phyloP scores from a whole-genome alignment of 1,140 invertebrate species.

The Papilio polytes region DNA sequence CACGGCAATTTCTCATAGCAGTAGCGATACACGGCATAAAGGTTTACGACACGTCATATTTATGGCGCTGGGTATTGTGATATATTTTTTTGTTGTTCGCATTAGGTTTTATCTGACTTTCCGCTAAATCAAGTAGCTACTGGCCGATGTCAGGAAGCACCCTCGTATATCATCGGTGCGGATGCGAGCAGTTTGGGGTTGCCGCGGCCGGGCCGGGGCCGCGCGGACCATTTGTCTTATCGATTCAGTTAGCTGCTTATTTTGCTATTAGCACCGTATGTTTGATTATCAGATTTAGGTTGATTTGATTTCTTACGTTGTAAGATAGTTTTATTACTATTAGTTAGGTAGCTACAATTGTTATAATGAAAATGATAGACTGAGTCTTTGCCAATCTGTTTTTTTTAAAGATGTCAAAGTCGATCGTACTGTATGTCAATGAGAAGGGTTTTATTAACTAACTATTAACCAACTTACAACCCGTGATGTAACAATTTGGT shows the following conservation, averaged over 20 bases:
- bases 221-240: conserved; percentile 71
- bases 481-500: neutral
- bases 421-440: too few relatives aligned
- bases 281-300: conserved; percentile 11
- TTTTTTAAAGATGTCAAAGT: neutral
- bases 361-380: neutral
- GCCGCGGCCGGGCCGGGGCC: conserved; percentile 65
- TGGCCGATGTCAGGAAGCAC: conserved; percentile 82
- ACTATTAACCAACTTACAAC: neutral
- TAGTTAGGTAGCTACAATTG: neutral
- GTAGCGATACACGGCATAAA: conserved; percentile 79
- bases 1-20: conserved; percentile 78
- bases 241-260: conserved; percentile 52
- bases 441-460: neutral
- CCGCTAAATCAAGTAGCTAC: conserved; percentile 84
- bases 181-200: conserved; percentile 79
- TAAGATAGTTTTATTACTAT: neutral
- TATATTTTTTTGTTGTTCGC: conserved; percentile 83
- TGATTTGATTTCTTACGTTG: neutral
- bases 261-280: conserved; percentile 46
- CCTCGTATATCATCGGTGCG: conserved; percentile 77
- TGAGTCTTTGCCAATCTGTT: neutral
- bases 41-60: conserved; percentile 83
- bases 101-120: conserved; percentile 84
- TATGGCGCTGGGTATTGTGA: conserved; percentile 79